A percentile compares a stretch with the other conserved stretches of the same genome.
Evolutionary conservation across 2,797 vertebrate species (phyloP).

Genomic region (Silurus aristotelis): DNA sequence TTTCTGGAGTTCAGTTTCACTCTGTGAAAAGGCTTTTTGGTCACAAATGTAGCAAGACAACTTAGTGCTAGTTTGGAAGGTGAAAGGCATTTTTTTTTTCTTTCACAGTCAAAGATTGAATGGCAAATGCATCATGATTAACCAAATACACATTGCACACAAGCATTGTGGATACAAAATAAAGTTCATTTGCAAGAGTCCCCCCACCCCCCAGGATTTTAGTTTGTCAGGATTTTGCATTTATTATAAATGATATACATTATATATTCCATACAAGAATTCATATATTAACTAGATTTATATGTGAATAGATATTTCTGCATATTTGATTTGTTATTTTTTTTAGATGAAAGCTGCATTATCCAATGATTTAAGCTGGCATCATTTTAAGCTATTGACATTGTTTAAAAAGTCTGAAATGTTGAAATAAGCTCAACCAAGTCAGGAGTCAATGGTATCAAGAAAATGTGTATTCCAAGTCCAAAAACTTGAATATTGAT

Average conservation of each 20-base stretch:
- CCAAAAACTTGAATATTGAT: background rate
- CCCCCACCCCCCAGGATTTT: background rate
- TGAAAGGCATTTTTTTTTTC: slow-evolving; percentile 48
- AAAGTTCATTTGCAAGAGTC: background rate
- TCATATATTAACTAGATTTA: background rate
- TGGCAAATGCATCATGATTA: background rate
- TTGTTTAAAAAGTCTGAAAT: background rate
- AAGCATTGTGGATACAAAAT: background rate
- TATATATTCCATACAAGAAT: background rate
- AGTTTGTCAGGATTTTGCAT: too few relatives aligned
- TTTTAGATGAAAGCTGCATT: background rate
- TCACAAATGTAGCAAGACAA: slow-evolving; percentile 75
- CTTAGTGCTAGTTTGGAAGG: slow-evolving; percentile 64
- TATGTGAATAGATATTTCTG: background rate
- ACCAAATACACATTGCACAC: background rate
- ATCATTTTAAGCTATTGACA: background rate
- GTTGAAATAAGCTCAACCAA: background rate
- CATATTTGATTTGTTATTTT: background rate
- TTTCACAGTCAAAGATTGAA: background rate
- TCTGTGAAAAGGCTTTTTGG: slow-evolving; percentile 68
- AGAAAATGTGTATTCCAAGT: background rate
- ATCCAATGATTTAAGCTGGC: background rate
- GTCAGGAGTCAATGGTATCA: background rate
- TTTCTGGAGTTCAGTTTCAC: slow-evolving; percentile 79
- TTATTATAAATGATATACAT: background rate